These are phyloP conservation scores for Molorchus minor DNA, from an alignment of 2,888 invertebrate species.

Conservation along the genomic window DNA sequence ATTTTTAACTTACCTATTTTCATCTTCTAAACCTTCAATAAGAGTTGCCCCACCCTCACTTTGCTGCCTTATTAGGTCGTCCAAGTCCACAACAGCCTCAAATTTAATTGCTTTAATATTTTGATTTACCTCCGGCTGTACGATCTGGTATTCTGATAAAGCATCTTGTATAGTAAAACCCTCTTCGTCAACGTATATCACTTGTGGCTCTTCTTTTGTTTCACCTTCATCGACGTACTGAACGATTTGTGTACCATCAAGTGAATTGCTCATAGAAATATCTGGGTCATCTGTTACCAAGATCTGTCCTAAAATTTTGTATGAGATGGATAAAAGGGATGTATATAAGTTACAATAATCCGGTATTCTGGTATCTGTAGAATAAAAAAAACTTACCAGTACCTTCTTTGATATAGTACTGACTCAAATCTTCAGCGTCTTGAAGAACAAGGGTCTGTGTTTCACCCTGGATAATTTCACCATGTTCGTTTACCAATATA, in stretches of 20 bases:
- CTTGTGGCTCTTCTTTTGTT: slow-evolving; percentile 32
- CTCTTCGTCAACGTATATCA: slow-evolving; percentile 40
- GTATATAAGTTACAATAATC: too few species aligned
- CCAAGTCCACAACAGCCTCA: slow-evolving; percentile 30
- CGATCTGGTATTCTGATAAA: slow-evolving; percentile 34
- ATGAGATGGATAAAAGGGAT: too few species aligned
- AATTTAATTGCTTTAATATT: slow-evolving; percentile 34
- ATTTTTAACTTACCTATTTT: background rate
- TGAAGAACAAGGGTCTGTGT: slow-evolving; percentile 39
- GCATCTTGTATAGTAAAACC: slow-evolving; percentile 34
- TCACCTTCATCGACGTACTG: slow-evolving; percentile 41
- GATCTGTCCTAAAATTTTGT: slow-evolving; percentile 37
- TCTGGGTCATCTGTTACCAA: slow-evolving; percentile 35
- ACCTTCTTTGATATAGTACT: slow-evolving; percentile 44
- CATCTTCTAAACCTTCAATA: slow-evolving; percentile 3
- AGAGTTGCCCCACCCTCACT: slow-evolving; percentile 6
- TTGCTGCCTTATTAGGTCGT: slow-evolving; percentile 32
- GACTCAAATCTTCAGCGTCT: slow-evolving; percentile 44
- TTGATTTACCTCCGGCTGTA: slow-evolving; percentile 12
- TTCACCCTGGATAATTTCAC: slow-evolving; percentile 39
- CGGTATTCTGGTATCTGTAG: too few species aligned
- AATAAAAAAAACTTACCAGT: slow-evolving; percentile 30
- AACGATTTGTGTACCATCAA: slow-evolving; percentile 31
- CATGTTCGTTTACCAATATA: slow-evolving; percentile 46
- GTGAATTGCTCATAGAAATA: slow-evolving; percentile 19